A percentile compares a stretch with the other conserved stretches of the same genome.
Conservation (phyloP, 2,113 vertebrate species). For the Phodopus roborovskii region DNA sequence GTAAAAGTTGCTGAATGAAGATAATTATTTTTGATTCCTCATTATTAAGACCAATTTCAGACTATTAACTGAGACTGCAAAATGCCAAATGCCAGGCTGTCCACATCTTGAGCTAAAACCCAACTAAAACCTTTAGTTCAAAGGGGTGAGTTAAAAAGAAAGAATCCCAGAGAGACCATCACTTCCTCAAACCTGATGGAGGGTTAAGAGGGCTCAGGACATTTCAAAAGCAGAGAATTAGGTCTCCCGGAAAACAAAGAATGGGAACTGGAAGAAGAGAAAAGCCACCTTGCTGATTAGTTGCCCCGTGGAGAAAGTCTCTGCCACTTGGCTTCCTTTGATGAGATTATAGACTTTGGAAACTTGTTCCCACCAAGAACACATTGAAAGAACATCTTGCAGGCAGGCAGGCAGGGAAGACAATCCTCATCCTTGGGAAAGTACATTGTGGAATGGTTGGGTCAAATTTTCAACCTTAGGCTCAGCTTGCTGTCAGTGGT, state of each 20-base stretch:
- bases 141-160: constrained; percentile 64
- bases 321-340: constrained; percentile 79
- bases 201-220: constrained; percentile 53
- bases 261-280: constrained; percentile 50
- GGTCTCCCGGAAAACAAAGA: constrained; percentile 67
- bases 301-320: constrained; percentile 54
- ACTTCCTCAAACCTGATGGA: constrained; percentile 71
- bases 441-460: constrained; percentile 16
- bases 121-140: constrained; percentile 56
- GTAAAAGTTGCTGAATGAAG: constrained; percentile 16
- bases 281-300: constrained; percentile 64
- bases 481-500: background rate
- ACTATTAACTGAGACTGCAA: constrained; percentile 32
- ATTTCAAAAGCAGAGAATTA: constrained; percentile 69
- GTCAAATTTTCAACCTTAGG: constrained; percentile 13
- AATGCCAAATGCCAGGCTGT: constrained; percentile 62
- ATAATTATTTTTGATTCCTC: background rate
- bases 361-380: constrained; percentile 61
- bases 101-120: constrained; percentile 35
- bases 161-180: constrained; percentile 54
- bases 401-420: constrained; percentile 29
- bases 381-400: constrained; percentile 66
- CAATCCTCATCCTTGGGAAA: constrained; percentile 57
- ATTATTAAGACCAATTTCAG: constrained; percentile 26
- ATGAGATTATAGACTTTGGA: constrained; percentile 79